phyloP scores from a whole-genome alignment of 2,797 vertebrate species.

The Xiphophorus birchmanni region DNA sequence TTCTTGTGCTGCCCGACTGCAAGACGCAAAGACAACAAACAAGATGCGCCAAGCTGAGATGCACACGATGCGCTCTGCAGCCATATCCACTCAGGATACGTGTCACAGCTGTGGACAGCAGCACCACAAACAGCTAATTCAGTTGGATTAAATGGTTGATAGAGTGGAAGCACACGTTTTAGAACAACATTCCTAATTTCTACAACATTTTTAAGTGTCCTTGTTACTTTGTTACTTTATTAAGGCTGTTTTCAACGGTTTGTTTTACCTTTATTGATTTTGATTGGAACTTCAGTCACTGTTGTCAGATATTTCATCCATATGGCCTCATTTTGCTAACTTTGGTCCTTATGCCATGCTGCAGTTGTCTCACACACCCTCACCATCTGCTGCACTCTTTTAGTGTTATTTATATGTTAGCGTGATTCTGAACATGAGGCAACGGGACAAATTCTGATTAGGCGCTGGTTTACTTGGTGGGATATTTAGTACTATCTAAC shows the following conservation, averaged over 20 bases:
- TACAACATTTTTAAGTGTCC: constrained; percentile 9
- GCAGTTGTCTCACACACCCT: constrained; percentile 44
- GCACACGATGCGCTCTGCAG: constrained; percentile 10
- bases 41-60: constrained; percentile 33
- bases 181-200: constrained; percentile 8
- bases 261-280: constrained; percentile 6
- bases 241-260: constrained; percentile 6
- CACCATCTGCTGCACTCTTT: constrained; percentile 48
- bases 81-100: constrained; percentile 43
- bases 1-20: constrained; percentile 56
- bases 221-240: constrained; percentile 11
- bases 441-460: constrained; percentile 24
- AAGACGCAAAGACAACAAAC: constrained; percentile 61
- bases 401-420: constrained; percentile 47
- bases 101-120: constrained; percentile 48
- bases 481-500: constrained; percentile 22
- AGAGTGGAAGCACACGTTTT: constrained; percentile 16
- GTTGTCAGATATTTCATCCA: constrained; percentile 34
- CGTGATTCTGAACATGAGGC: constrained; percentile 36
- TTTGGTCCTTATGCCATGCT: constrained; percentile 34
- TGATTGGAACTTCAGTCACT: constrained; percentile 36
- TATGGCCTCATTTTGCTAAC: constrained; percentile 24
- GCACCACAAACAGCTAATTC: constrained; percentile 39
- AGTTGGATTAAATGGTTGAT: constrained; percentile 37
- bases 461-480: constrained; percentile 14